These are phyloP conservation scores for Philonicus albiceps DNA, from an alignment of 2,888 invertebrate genomes.

Conservation along the genomic window DNA sequence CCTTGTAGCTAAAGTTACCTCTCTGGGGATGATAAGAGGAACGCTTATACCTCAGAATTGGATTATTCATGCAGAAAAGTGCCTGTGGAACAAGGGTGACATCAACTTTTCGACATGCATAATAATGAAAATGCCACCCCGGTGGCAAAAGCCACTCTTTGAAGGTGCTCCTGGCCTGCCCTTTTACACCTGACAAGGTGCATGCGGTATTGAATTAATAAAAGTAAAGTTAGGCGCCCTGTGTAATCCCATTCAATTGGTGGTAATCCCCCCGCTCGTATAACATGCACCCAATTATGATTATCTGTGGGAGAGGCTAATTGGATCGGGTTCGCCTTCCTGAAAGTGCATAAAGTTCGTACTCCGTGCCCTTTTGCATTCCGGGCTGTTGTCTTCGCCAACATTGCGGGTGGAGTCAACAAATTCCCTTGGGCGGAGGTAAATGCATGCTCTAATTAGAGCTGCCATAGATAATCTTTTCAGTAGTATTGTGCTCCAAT, in stretches of 20 bases:
- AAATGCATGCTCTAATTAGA: not conserved
- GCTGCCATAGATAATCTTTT: not conserved
- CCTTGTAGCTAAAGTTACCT: not conserved
- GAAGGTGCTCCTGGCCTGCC: not conserved
- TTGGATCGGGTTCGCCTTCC: not conserved
- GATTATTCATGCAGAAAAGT: not conserved
- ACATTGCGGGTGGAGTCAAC: not conserved
- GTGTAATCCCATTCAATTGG: not conserved
- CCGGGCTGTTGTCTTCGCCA: not conserved
- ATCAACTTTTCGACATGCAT: slow-evolving; percentile 3
- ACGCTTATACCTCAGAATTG: not conserved
- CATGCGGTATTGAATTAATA: not conserved
- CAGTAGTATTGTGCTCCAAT: not conserved
- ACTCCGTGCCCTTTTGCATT: not conserved
- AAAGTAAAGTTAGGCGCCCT: not conserved
- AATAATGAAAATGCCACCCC: not conserved
- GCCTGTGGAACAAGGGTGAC: not conserved
- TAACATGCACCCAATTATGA: slow-evolving; percentile 14
- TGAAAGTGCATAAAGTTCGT: not conserved
- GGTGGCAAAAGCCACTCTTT: not conserved
- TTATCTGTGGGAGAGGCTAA: not conserved
- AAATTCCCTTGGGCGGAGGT: not conserved
- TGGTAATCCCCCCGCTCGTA: not conserved
- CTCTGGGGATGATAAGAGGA: not conserved
- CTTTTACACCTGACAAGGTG: not conserved